Base-by-base conservation (phyloP, 2,113 vertebrate genomes). In the Garra rufa region DNA sequence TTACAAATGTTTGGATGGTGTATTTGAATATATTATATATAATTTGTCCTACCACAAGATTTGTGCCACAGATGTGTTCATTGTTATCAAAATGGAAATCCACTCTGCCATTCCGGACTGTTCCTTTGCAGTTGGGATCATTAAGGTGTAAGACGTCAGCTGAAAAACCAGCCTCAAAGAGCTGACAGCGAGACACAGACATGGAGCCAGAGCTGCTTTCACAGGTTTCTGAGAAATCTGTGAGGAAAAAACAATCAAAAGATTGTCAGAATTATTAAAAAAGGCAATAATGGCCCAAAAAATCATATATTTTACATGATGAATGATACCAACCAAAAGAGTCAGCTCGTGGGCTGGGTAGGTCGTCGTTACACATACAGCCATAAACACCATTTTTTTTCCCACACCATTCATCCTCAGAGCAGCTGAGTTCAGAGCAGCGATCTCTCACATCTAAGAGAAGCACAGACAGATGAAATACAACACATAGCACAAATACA, bases 331-430 rank as follows among this genome's bases (percentile, higher is more conserved):
- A 65, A 93, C 92, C 91, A 1, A 89, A 94, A 34, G 41, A 84
- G 3, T 91, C 76, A 43, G 61, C 80, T 57, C 92, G 84, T 55
- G 38, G 19, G 14, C 78, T 82, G 41, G 83, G 17, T 9, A 88
- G 70, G 6, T 34, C 24, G 0, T 90, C 81, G 46, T 92, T 87
- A 84, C 94, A 94, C 86, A 92, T 91, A 77, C 93, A 95, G 78
- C 92, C 94, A 6, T 91, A 91, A 5, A 89, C 81, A 1, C 92
- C 90, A 0, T 91, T 38, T 17, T 85, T 88, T 75, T 93, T 52
- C 3, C 92, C 93, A 61, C 94, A 95, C 94, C 92, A 93, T 55
- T 94, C 94, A 1, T 90, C 13, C 2, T 91, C 92, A 19, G 85
- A 85, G 75, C 94, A 95, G 52, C 84, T 46, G 76, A 92, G 76